phyloP scores from a whole-genome alignment of 2,797 vertebrate species.

The Malacoctenus gilli region DNA sequence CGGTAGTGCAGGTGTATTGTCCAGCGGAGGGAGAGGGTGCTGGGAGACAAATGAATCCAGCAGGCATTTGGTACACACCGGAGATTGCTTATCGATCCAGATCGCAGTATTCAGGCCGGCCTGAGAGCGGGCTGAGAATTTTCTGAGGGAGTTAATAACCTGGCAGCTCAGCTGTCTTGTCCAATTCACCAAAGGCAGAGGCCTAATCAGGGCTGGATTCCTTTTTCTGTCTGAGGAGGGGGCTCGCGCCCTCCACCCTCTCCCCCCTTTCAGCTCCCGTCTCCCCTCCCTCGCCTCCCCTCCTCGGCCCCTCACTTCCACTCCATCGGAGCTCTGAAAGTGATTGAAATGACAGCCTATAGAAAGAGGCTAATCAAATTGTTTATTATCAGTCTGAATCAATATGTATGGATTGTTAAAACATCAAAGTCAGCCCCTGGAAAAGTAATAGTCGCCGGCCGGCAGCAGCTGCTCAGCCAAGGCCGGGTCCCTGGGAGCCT shows the following conservation, averaged over 20 bases:
- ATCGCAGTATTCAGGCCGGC: slow-evolving; percentile 95
- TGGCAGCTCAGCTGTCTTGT: slow-evolving; percentile 99
- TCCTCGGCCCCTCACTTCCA: slow-evolving; percentile 88
- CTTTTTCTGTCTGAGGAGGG: slow-evolving; percentile 90
- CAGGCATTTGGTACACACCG: slow-evolving; percentile 99
- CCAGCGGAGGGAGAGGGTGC: slow-evolving; percentile 86
- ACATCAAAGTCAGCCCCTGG: slow-evolving; percentile 93
- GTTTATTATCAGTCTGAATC: slow-evolving; percentile 99
- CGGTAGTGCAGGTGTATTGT: slow-evolving; percentile 89
- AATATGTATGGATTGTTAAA: slow-evolving; percentile 99
- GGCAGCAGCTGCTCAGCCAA: slow-evolving; percentile 83
- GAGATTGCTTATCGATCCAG: slow-evolving; percentile 99
- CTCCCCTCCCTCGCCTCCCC: slow-evolving; percentile 78
- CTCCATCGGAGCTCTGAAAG: slow-evolving; percentile 91
- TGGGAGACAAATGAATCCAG: slow-evolving; percentile 99
- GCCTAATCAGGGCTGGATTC: slow-evolving; percentile 99
- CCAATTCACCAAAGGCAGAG: slow-evolving; percentile 99
- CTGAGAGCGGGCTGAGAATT: slow-evolving; percentile 95
- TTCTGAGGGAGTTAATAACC: slow-evolving; percentile 99
- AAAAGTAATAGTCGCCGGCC: slow-evolving; percentile 92
- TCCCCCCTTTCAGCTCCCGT: slow-evolving; percentile 69
- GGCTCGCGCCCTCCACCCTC: slow-evolving; percentile 69
- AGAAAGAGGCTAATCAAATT: slow-evolving; percentile 99
- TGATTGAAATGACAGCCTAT: slow-evolving; percentile 99
- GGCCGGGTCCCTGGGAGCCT: slow-evolving; percentile 78